Base-by-base conservation (phyloP, 2,797 vertebrate genomes). In the Lophotriccus pileatus region DNA sequence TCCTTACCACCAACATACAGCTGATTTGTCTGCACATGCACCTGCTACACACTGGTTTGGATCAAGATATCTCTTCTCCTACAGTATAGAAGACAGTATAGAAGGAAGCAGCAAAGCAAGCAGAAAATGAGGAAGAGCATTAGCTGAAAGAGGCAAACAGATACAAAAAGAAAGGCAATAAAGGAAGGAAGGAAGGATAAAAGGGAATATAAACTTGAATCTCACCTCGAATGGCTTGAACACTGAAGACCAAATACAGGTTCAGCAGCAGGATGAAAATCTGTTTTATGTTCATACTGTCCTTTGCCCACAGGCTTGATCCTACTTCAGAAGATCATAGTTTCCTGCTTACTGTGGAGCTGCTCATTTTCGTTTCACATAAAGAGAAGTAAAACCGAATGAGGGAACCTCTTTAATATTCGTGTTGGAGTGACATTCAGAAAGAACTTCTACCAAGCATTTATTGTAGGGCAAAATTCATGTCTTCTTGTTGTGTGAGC, bases 341-440 rank as follows among this genome's bases (percentile, higher is more conserved):
- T 36, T 87, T 73, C 44, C 58, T 70, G 28, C 25, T 63, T 53
- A 21, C 28, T 43, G 36, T 34, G 34, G 30, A 77, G 32, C 47
- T 89, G 66, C 76, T 92, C 56, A 34, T 63, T 90, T 92, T 76
- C 20, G 3, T 81, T 94, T 94, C 83, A 47, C 41, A n/a, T 12
- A 86, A 90, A 94, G 59, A 84, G 90, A 97, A 96, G 84, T 84
- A 94, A 94, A 95, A 95, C 81, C 46, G 44, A 82, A 53, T 86
- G 72, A 82, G 77, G 78, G 84, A 92, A 93, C 68, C 90, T 85
- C 70, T 84, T 49, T 41, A 68, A 76, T 49, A 21, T 64, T 66
- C 0, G 4, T 12, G 11, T 25, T 86, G 43, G 60, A 37, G 11
- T 74, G 36, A 67, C 50, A 25, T 87, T 87, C 43, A 89, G 62